These are phyloP conservation scores for Amiota mariae DNA, from an alignment of 2,888 invertebrate genomes.

Conservation along the genomic window DNA sequence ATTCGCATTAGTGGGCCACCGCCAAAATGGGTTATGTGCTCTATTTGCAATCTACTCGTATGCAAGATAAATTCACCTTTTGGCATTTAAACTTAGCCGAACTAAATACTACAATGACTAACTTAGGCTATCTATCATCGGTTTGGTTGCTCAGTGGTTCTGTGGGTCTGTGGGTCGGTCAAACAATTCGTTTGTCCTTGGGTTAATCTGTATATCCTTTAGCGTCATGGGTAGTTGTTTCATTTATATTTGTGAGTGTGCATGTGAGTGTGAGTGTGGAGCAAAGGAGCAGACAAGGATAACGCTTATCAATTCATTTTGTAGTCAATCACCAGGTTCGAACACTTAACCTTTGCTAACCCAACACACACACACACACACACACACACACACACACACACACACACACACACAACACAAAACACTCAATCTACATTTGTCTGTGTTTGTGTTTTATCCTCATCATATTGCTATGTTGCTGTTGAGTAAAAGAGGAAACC, in stretches of 20 bases:
- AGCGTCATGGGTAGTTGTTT: background rate
- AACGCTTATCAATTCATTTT: constrained; percentile 51
- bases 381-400: background rate
- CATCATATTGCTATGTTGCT: background rate
- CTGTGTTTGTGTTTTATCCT: background rate
- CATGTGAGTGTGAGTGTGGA: no score
- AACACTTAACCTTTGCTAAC: constrained; percentile 48
- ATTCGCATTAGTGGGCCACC: no score
- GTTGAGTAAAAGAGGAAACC: background rate
- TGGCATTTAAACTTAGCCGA: constrained; percentile 36
- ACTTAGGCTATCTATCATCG: constrained; percentile 48
- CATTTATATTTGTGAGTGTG: background rate
- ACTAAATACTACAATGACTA: background rate
- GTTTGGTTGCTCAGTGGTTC: constrained; percentile 32
- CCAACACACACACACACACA: background rate
- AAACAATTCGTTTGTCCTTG: background rate
- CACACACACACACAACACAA: background rate
- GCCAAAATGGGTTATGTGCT: no score
- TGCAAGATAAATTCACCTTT: constrained; percentile 57
- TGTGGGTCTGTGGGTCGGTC: background rate
- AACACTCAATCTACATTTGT: constrained; percentile 10
- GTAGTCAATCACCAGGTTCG: constrained; percentile 53
- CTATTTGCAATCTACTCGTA: background rate
- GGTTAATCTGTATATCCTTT: constrained; percentile 1
- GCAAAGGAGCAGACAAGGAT: background rate